Evolutionary conservation across 2,888 invertebrate genomes (phyloP).

Genomic region (Campopleginae sp.): DNA sequence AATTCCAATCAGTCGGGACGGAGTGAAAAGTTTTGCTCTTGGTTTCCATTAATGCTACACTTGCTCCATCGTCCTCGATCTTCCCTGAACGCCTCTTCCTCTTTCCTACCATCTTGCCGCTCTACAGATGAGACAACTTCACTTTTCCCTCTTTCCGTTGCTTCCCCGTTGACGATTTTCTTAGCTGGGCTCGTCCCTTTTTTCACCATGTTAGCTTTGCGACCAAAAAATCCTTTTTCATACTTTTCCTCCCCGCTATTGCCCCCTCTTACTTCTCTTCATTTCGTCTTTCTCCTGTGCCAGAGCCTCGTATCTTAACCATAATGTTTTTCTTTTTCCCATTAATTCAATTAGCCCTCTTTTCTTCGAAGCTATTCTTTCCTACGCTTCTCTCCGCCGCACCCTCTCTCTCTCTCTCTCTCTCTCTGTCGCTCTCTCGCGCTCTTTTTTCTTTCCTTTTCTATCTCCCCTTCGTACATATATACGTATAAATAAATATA

Average conservation of each 20-base stretch:
- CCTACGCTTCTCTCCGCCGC: slow-evolving; percentile 61
- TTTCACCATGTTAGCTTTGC: slow-evolving; percentile 57
- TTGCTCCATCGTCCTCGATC: slow-evolving; percentile 23
- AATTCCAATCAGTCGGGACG: slow-evolving; percentile 66
- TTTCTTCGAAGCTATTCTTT: slow-evolving; percentile 71
- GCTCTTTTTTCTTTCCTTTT: slow-evolving; percentile 46
- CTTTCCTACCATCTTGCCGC: slow-evolving; percentile 18
- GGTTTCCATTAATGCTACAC: slow-evolving; percentile 40
- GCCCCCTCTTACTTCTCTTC: slow-evolving; percentile 43
- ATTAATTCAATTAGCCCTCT: slow-evolving; percentile 79
- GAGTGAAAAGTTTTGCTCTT: slow-evolving; percentile 67
- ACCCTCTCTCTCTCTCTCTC: slow-evolving; percentile 39
- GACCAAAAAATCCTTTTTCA: slow-evolving; percentile 14
- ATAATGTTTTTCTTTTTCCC: slow-evolving; percentile 69
- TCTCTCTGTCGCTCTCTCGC: slow-evolving; percentile 38
- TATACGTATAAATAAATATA: slow-evolving; percentile 3
- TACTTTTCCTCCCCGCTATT: not conserved
- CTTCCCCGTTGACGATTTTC: slow-evolving; percentile 32
- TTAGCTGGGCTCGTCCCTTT: slow-evolving; percentile 45
- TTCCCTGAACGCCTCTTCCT: slow-evolving; percentile 15
- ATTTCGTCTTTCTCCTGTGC: slow-evolving; percentile 57
- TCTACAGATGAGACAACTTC: slow-evolving; percentile 18
- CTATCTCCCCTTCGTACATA: slow-evolving; percentile 11
- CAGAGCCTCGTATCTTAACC: slow-evolving; percentile 62
- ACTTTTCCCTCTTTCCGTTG: slow-evolving; percentile 60